These are phyloP conservation scores for Zele albiditarsus DNA, from an alignment of 2,888 invertebrate species.

Conservation along the genomic window DNA sequence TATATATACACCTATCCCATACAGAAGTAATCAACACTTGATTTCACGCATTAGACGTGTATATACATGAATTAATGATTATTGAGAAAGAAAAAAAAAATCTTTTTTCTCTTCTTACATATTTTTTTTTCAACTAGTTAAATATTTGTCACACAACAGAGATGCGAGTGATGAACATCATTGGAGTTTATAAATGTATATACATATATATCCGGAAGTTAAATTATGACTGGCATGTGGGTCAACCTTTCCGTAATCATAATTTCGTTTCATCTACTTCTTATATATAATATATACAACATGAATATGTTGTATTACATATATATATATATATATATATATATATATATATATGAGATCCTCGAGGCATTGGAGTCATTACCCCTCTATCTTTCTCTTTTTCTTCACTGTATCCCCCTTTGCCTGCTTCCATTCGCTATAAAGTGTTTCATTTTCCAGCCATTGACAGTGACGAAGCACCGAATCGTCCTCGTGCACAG, in stretches of 20 bases:
- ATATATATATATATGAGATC: not conserved
- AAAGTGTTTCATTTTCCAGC: conserved; percentile 42
- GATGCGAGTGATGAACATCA: not conserved
- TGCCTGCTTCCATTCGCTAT: conserved; percentile 19
- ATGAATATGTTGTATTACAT: too few species aligned
- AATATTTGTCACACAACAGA: not conserved
- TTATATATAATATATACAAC: conserved; percentile 4
- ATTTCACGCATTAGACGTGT: conserved; percentile 6
- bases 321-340: too few species aligned
- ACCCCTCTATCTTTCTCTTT: conserved; percentile 16
- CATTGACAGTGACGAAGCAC: conserved; percentile 44
- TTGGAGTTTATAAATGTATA: not conserved
- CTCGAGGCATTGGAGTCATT: conserved; percentile 33
- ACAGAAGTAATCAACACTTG: conserved; percentile 6
- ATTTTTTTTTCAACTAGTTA: not conserved
- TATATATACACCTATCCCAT: not conserved
- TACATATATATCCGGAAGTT: conserved; percentile 34
- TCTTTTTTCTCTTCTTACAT: not conserved
- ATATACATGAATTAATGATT: conserved; percentile 3
- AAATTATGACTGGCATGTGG: conserved; percentile 33
- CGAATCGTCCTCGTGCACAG: conserved; percentile 32
- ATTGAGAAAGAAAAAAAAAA: not conserved
- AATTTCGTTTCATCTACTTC: conserved; percentile 36
- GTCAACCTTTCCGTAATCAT: conserved; percentile 41
- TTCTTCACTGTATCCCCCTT: not conserved